Conservation (phyloP, 2,888 invertebrate species). For the Tubulanus polymorphus region DNA sequence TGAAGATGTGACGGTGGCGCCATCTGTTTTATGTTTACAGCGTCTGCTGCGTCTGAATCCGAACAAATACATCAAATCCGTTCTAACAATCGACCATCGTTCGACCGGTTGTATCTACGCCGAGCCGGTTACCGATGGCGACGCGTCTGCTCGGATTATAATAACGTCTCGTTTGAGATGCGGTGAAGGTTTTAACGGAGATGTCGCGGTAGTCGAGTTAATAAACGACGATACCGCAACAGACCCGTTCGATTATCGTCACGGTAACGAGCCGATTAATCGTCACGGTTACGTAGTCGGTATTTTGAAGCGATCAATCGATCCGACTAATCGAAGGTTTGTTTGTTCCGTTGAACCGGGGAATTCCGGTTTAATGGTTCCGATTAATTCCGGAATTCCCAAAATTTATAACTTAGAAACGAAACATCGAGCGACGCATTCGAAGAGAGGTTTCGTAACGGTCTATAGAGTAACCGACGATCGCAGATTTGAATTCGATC, state of each 20-base stretch:
- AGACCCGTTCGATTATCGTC: constrained; percentile 6
- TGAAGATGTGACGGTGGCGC: no score
- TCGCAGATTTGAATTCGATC: constrained; percentile 28
- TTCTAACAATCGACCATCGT: no score
- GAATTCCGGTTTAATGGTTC: constrained; percentile 36
- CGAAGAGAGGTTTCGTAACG: constrained; percentile 27
- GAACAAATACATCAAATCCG: no score
- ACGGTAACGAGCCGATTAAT: constrained; percentile 4
- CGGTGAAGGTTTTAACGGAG: constrained; percentile 36
- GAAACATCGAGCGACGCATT: constrained; percentile 17
- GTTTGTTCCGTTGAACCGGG: constrained; percentile 37
- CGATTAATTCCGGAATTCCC: constrained; percentile 34
- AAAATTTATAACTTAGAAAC: constrained; percentile 33
- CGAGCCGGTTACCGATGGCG: no score
- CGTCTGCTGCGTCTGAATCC: no score
- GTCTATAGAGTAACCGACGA: constrained; percentile 30
- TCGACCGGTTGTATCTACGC: no score
- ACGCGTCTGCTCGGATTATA: no score
- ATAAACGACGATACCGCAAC: constrained; percentile 17
- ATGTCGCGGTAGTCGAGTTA: constrained; percentile 41
- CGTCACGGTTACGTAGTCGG: constrained; percentile 34
- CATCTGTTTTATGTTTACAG: no score
- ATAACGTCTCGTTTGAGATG: no score
- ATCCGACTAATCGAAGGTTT: constrained; percentile 30
- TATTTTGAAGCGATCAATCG: constrained; percentile 29